Percentiles rank a stretch among this genome's conserved stretches.
phyloP scores from a whole-genome alignment of 92 coral and sea anemone genomes.

The Actinostola sp. region DNA sequence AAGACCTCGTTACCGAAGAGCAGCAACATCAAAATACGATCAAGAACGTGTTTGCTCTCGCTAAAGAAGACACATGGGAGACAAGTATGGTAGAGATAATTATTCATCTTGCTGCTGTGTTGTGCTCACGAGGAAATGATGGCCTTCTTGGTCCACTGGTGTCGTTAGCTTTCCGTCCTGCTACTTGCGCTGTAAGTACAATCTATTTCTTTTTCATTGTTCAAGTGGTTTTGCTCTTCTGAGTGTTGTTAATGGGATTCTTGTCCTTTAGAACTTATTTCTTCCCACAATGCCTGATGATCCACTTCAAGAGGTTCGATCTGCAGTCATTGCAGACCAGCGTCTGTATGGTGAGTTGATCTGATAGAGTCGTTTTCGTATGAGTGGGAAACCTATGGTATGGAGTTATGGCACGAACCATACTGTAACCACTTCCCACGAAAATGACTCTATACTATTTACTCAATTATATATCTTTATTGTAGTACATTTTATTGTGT shows the following conservation, averaged over 20 bases:
- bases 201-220: too few species aligned
- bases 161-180: slow-evolving; percentile 7
- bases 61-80: slow-evolving; percentile 9
- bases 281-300: slow-evolving; percentile 87
- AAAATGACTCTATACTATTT: too few species aligned
- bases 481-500: not conserved
- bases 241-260: too few species aligned
- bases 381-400: too few species aligned
- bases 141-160: slow-evolving; percentile 18
- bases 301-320: slow-evolving; percentile 29
- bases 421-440: too few species aligned
- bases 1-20: not conserved
- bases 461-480: slow-evolving; percentile 9
- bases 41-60: not conserved
- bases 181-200: slow-evolving; percentile 10
- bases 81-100: slow-evolving; percentile 36
- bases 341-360: slow-evolving; percentile 33
- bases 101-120: slow-evolving; percentile 39
- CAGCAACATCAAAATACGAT: not conserved
- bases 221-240: too few species aligned
- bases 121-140: slow-evolving; percentile 12
- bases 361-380: too few species aligned
- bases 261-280: slow-evolving; percentile 35
- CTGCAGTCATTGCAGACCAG: slow-evolving; percentile 29
- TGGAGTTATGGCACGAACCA: too few species aligned